A percentile compares a stretch with the other conserved stretches of the same genome.
These are phyloP conservation scores for Cerceris rybyensis DNA, from an alignment of 2,888 invertebrate genomes.

Conservation along the genomic window DNA sequence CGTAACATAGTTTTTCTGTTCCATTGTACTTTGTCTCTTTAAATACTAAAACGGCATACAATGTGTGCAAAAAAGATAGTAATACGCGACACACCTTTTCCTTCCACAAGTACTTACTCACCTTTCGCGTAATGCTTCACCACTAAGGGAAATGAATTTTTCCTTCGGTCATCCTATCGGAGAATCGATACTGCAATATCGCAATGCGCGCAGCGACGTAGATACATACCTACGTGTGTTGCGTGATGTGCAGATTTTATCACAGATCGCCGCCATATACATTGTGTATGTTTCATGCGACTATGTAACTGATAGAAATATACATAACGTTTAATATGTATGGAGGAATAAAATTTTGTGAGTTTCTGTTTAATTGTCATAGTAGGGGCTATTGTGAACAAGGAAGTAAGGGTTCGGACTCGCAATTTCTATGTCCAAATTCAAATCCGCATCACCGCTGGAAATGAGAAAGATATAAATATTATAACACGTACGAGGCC, in stretches of 20 bases:
- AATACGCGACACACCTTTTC: constrained; percentile 1
- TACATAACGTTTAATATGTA: neutral
- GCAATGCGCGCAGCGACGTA: constrained; percentile 13
- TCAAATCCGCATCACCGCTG: too few relatives aligned
- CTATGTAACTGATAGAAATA: neutral
- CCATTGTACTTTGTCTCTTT: neutral
- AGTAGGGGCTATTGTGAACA: neutral
- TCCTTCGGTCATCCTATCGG: constrained; percentile 9
- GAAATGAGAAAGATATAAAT: too few relatives aligned
- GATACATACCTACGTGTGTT: constrained; percentile 7
- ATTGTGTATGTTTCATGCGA: neutral
- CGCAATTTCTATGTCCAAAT: too few relatives aligned
- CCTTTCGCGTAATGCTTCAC: neutral
- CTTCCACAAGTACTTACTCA: neutral
- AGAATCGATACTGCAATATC: constrained; percentile 22
- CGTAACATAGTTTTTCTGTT: neutral
- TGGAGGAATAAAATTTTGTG: neutral
- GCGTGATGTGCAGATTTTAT: constrained; percentile 28
- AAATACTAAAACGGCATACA: neutral
- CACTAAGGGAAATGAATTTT: constrained; percentile 33
- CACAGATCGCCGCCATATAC: constrained; percentile 31
- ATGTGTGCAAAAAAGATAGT: neutral
- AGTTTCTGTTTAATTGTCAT: neutral
- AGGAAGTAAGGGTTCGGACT: too few relatives aligned
- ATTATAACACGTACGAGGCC: too few relatives aligned